Evolutionary conservation across 2,113 vertebrate genomes (phyloP), one percentile per base, ranked within the genome.

Genomic region (Nannobrachium achirus): DNA sequence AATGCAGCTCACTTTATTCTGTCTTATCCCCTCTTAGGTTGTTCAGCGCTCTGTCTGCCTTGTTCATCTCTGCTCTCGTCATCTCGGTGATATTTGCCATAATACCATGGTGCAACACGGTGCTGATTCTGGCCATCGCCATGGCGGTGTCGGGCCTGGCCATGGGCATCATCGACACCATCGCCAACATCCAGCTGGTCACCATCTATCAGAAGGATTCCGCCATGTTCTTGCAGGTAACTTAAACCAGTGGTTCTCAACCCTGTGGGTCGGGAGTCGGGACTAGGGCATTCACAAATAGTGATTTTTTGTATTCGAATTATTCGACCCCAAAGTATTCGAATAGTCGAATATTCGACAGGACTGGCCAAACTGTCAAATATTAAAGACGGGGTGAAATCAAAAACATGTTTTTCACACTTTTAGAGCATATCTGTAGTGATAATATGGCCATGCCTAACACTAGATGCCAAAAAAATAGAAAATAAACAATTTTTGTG

Each of bases 161-260:
- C 20, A 98, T 99, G 97, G 97, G 97, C 8, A 88, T 96, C 66
- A 98, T 99, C 1, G 97, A 98, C 90, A 98, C 96, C 7, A 97
- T 98, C 19, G 96, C 96, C 69, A 98, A 98, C 89, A 95, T 97
- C 88, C 96, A 98, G 82, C 92, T 99, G 75, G 96, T 99, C 67
- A 90, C 93, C 86, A 95, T 97, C 83, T 99, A 98, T 87, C 95
- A 98, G 86, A 97, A 94, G 87, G 96, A 99, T 80, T 97, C 97
- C 0, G 95, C 96, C 1, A 76, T 98, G 83, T 98, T 99, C 86
- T 90, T 98, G 64, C 97, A 99, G 97, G 97, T 98, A 51, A 91
- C 10, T 49, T 39, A n/a, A 56, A 38, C 19, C 48, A 6, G 56
- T n/a, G n/a, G n/a, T n/a, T n/a, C n/a, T n/a, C n/a, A 4, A 45